Base-by-base conservation (phyloP, 2,888 invertebrate species). In the Hypsopygia costalis region DNA sequence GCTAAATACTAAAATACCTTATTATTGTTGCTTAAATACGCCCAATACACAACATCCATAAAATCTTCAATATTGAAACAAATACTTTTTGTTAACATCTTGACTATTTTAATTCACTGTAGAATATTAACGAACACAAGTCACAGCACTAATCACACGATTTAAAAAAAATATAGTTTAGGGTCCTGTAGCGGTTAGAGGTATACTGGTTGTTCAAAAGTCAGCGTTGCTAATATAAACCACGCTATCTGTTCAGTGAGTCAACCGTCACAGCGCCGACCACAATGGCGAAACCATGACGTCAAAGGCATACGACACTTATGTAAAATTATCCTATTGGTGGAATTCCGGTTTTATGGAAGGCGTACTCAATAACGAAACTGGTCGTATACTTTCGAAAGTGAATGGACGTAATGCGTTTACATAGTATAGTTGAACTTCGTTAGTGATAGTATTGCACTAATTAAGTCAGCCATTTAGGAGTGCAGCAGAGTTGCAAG, bases 11-110 rank as follows among this genome's bases (percentile, higher is more conserved):
- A 16, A 16, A 16, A 25, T 62, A 81, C 80, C 79, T 78, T 78
- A 40, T 59, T 74, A 25, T 61, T 61, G 40, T 60, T 73, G 8
- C 62, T 60, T 8, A 80, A 58, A 44, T 87, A 87, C 36, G 68
- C 82, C 53, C 78, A 85, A 40, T 75, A 83, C 0, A 86, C 87
- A 25, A 86, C 85, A 75, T 87, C 87, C 70, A 80, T 67, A 51
- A 87, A 87, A 47, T 78, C 80, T 47, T 85, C 78, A 20, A 86
- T 78, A 34, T 69, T 73, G 25, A 81, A 71, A 62, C 74, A 76
- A 49, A 81, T 67, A 53, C 70, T 69, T 45, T 72, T 77, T 1
- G 81, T 64, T 63, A 77, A 77, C 86, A 86, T 86, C 42, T 47
- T 71, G 40, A 43, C 36, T 10, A 52, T n/a, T n/a, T n/a, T 27